phyloP scores from a whole-genome alignment of 2,113 vertebrate genomes.

The Actinemys pallida region DNA sequence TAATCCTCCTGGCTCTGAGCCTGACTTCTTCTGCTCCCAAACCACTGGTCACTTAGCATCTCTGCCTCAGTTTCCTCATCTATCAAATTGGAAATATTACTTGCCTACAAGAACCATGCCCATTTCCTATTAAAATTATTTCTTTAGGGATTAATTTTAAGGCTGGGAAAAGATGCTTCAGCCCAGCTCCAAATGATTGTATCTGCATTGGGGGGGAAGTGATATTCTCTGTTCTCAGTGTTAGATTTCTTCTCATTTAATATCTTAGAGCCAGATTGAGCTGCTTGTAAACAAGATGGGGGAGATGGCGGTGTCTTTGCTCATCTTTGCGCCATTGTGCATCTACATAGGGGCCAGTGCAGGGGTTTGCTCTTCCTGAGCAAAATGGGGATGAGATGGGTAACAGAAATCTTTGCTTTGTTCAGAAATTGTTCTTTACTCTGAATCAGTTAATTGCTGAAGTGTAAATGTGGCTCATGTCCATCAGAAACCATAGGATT shows the following conservation, averaged over 20 bases:
- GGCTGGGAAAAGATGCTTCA: neutral
- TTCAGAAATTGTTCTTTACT: neutral
- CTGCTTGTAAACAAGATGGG: neutral
- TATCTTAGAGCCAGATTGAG: neutral
- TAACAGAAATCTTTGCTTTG: neutral
- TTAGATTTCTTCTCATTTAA: neutral
- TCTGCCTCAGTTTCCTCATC: neutral
- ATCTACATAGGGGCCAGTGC: neutral
- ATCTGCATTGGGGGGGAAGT: neutral
- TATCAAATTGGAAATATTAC: neutral
- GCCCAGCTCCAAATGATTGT: too few relatives aligned
- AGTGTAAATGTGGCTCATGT: neutral
- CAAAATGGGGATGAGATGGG: neutral
- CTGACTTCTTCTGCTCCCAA: neutral
- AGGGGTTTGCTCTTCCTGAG: neutral
- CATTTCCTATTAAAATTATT: neutral
- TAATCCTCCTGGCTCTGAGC: neutral
- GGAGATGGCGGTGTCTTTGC: neutral
- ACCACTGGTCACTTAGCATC: neutral
- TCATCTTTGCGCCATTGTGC: neutral
- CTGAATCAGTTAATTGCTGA: neutral
- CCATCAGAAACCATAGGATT: neutral
- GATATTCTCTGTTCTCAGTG: fast-evolving
- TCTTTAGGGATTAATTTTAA: constrained; percentile 13
- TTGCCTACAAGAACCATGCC: neutral